These are phyloP conservation scores for Drosophila percnosoma DNA, from an alignment of 2,888 invertebrate genomes.

Conservation along the genomic window DNA sequence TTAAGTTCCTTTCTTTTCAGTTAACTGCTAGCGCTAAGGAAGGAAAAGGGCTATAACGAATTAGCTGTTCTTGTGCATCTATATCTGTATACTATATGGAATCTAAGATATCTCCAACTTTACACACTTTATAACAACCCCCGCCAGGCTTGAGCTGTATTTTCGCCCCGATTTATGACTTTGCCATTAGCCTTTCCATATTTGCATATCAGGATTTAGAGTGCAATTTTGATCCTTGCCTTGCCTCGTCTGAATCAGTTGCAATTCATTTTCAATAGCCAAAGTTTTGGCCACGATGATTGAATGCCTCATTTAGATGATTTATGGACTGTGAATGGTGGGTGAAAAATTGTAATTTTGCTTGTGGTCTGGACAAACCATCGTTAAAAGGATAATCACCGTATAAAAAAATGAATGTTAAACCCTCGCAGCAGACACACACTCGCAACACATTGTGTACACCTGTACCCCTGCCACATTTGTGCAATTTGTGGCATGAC, in stretches of 20 bases:
- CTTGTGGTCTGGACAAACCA: constrained; percentile 37
- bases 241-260: background rate
- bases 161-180: background rate
- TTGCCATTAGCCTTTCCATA: background rate
- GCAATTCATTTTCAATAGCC: constrained; percentile 29
- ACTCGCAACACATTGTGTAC: constrained; percentile 1
- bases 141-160: background rate
- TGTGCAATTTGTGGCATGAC: constrained; percentile 77
- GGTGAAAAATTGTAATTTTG: constrained; percentile 30
- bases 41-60: background rate
- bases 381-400: constrained; percentile 74
- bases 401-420: constrained; percentile 72
- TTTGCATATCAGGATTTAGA: constrained; percentile 16
- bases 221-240: constrained; percentile 14
- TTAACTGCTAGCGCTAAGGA: background rate
- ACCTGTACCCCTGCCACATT: constrained; percentile 57
- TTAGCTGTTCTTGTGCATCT: too few species aligned
- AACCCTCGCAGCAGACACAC: constrained; percentile 59
- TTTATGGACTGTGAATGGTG: constrained; percentile 75
- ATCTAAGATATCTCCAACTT: background rate
- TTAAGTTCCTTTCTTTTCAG: background rate
- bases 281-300: constrained; percentile 48
- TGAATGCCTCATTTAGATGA: constrained; percentile 72
- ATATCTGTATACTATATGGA: background rate
- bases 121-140: background rate